Evolutionary conservation across 1,140 invertebrate genomes (phyloP), one percentile per base, ranked within the genome.

Genomic region (Cotesia glomerata): DNA sequence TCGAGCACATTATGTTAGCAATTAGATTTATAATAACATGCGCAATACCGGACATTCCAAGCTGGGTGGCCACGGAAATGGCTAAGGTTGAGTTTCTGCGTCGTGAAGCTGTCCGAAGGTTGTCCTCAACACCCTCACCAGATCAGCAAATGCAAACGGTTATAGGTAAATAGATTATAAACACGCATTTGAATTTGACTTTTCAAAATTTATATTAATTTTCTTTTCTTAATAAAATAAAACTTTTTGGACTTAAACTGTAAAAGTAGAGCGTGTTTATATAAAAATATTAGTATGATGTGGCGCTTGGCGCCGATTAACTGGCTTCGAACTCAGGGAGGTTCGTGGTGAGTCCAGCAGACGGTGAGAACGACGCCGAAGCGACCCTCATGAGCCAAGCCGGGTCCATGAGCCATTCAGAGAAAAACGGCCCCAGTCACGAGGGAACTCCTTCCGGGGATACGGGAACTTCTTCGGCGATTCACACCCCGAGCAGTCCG

Each of bases 41-140:
- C 84, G 91, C 94, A 0, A 95, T 99, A 74, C 97, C 97, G 0
- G 95, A 98, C 86, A 91, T 98, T 76, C 97, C 97, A 2, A 90
- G 91, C 45, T 97, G 95, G 94, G 91, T 99, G 54, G 94, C 94
- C 4, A 94, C 93, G 0, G 94, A 95, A 85, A 94, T 95, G 90
- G 94, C 94, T 0, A 94, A 95, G 73, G 92, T 94, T 2, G 94
- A 95, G 85, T 95, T 94, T 85, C 90, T 94, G 67, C 84, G 94
- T 52, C 87, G 92, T 61, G 92, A 94, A 82, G 92, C 91, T 36
- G 89, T 91, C 49, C 87, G 89, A 61, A 80, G 86, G 58, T 69
- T 88, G 4, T 89, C 87, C 1, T 85, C 88, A 0, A 87, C 86
- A 39, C 85, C 88, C 9, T 86, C 87, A 7, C 85, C 85, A 4